These are phyloP conservation scores for Serripes groenlandicus DNA, from an alignment of 2,888 invertebrate species.

Conservation along the genomic window DNA sequence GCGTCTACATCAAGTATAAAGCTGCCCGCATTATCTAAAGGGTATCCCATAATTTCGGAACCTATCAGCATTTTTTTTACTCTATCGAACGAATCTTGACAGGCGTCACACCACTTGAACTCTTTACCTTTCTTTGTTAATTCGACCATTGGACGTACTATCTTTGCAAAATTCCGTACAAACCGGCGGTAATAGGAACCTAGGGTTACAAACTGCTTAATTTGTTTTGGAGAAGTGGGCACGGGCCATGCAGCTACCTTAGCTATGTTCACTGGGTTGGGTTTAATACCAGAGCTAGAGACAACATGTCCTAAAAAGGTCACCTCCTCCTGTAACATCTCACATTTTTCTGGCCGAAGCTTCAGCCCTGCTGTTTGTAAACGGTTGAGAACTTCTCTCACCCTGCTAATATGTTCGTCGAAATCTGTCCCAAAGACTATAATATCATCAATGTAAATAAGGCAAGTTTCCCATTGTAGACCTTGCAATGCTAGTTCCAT, in stretches of 20 bases:
- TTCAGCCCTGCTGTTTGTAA: constrained; percentile 26
- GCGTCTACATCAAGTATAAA: constrained; percentile 60
- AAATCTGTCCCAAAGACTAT: constrained; percentile 18
- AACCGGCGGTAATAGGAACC: constrained; percentile 28
- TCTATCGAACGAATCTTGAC: constrained; percentile 8
- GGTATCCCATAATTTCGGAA: constrained; percentile 27
- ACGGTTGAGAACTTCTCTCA: constrained; percentile 14
- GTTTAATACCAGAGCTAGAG: constrained; percentile 20
- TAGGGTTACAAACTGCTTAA: constrained; percentile 31
- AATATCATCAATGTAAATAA: constrained; percentile 41
- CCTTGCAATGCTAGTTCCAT: not conserved
- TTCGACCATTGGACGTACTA: constrained; percentile 17
- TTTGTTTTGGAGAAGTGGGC: constrained; percentile 16
- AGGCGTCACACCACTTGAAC: constrained; percentile 7
- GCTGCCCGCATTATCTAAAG: constrained; percentile 22
- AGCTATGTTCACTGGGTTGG: constrained; percentile 26
- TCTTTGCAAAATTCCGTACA: constrained; percentile 24
- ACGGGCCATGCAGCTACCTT: constrained; percentile 27
- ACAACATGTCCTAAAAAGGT: constrained; percentile 40
- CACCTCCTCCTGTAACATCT: constrained; percentile 28
- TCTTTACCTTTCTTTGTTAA: constrained; percentile 6
- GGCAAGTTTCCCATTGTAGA: not conserved
- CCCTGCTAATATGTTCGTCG: constrained; percentile 21
- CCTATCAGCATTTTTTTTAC: constrained; percentile 12
- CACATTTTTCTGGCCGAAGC: constrained; percentile 20